Conservation (phyloP, 2,797 vertebrate species). For the Malacoctenus gilli region DNA sequence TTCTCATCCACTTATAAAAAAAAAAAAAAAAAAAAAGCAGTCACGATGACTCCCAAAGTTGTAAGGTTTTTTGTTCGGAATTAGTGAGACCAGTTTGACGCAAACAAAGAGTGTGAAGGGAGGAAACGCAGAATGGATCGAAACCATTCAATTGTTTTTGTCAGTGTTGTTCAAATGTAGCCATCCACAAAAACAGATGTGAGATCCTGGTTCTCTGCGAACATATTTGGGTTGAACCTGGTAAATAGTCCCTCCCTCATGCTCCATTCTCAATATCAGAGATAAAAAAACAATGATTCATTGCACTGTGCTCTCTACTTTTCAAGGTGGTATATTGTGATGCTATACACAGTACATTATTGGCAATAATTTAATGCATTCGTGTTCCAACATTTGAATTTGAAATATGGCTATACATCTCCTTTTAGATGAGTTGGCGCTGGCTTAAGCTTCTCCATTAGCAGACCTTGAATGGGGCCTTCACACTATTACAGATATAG, state of each 20-base stretch:
- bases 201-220: not conserved
- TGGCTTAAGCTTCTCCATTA: conserved; percentile 71
- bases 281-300: conserved; percentile 58
- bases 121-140: too few species aligned
- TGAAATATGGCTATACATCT: conserved; percentile 68
- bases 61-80: too few species aligned
- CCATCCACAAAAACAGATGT: too few species aligned
- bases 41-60: too few species aligned
- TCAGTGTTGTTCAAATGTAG: too few species aligned
- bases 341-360: conserved; percentile 49
- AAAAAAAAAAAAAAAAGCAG: conserved; percentile 15
- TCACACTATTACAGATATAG: conserved; percentile 58
- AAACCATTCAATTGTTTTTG: too few species aligned
- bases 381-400: conserved; percentile 62
- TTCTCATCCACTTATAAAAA: conserved; percentile 13
- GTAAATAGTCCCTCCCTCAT: conserved; percentile 16
- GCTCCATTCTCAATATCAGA: conserved; percentile 51
- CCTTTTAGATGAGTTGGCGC: conserved; percentile 72
- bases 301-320: conserved; percentile 43
- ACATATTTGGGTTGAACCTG: conserved; percentile 27
- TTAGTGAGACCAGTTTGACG: too few species aligned
- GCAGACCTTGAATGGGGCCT: conserved; percentile 65
- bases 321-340: conserved; percentile 56
- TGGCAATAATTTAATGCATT: conserved; percentile 65
- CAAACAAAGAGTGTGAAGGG: too few species aligned